Evolutionary conservation across 2,888 invertebrate species (phyloP), one percentile per base, ranked within the genome.

Genomic region (Pharmacophagus antenor): DNA sequence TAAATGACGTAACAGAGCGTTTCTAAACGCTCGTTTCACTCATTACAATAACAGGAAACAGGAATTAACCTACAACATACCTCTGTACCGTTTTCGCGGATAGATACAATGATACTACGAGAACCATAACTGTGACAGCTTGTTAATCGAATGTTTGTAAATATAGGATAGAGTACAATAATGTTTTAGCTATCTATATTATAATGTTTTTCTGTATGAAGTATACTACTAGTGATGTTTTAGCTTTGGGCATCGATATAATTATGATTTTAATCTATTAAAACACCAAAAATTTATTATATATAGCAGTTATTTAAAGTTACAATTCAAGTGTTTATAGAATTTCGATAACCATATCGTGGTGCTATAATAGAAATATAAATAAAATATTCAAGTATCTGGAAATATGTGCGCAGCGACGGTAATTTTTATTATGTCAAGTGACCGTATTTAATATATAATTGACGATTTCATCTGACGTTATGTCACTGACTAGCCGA

Each of bases 31-130:
- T 21, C 6, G 52, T 52, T 44, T 23, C 15, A 15, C 18, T 20
- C 2, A 25, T 49, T 15, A 42, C 18, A 56, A 56, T 49, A 56
- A 56, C 56, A 49, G 56, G 56, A 56, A 56, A 49, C 20, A n/a
- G 47, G 31, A 18, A 46, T 41, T 48, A 37, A 56, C 48, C 17
- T 18, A 37, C 17, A 44, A 23, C n/a, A 5, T 52, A 41, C 15
- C 48, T 49, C n/a, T 18, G 23, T 49, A 37, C 37, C 49, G 56
- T 48, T 53, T 42, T 37, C 48, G 15, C 27, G 22, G 18, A 18
- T 56, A 20, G 49, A 25, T 23, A 56, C 41, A 41, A 22, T 25
- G 18, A 21, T n/a, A 41, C 56, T 56, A 56, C 41, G 12, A 42
- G 23, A 55, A 37, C n/a, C 56, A 41, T 31, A 41, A 56, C 37